Evolutionary conservation across 2,797 vertebrate species (phyloP).

Genomic region (Arremon aurantiirostris): DNA sequence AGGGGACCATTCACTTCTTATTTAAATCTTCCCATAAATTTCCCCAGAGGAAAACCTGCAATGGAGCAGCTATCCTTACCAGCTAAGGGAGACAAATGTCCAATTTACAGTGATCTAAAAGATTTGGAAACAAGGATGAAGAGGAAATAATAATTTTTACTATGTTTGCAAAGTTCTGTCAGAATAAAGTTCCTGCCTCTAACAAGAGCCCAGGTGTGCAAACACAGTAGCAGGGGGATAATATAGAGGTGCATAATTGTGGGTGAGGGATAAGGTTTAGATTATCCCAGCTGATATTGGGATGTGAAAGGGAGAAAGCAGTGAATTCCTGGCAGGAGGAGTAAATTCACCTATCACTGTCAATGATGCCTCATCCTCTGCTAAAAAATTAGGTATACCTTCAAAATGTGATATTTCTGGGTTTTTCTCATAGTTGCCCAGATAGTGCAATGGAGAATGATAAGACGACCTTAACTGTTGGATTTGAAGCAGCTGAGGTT

Average conservation of each 20-base stretch:
- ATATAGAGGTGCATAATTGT: neutral
- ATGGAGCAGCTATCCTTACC: neutral
- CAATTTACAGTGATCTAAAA: neutral
- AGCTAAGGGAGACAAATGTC: neutral
- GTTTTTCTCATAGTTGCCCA: neutral
- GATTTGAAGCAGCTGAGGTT: neutral
- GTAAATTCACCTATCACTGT: neutral
- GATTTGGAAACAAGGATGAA: neutral
- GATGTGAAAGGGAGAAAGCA: neutral
- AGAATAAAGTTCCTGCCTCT: neutral
- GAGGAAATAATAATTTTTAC: neutral
- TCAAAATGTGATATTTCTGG: neutral
- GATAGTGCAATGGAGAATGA: neutral
- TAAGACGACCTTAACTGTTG: neutral
- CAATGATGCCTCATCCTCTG: neutral
- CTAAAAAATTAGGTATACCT: neutral
- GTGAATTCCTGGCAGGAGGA: neutral
- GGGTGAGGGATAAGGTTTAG: neutral
- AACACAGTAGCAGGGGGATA: neutral
- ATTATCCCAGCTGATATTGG: neutral
- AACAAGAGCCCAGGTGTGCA: neutral
- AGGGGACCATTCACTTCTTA: neutral
- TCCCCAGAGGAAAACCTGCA: conserved; percentile 1
- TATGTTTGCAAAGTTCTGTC: neutral
- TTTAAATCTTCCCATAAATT: conserved; percentile 35